Conservation (phyloP, 2,797 vertebrate genomes). For the Myotis planiceps region DNA sequence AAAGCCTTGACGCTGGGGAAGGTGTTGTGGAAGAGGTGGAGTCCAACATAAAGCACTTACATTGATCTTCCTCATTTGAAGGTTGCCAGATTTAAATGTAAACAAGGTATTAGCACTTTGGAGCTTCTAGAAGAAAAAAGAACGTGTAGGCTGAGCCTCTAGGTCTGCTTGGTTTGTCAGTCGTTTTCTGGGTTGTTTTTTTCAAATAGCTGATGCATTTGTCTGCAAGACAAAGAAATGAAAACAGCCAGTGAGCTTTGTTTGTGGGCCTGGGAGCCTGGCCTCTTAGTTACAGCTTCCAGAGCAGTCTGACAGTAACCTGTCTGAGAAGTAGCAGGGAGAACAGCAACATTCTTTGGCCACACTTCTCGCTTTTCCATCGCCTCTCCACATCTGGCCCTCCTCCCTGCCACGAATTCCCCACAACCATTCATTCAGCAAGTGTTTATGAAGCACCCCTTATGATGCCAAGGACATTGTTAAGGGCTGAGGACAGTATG, state of each 20-base stretch:
- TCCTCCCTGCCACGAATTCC: neutral
- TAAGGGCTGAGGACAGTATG: neutral
- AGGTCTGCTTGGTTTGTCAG: neutral
- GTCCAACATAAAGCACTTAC: neutral
- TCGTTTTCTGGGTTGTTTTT: neutral
- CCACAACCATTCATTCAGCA: neutral
- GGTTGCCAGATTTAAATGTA: neutral
- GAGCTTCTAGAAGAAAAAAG: neutral
- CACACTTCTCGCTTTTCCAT: neutral
- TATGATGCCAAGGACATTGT: neutral
- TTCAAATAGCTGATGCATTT: slow-evolving; percentile 30
- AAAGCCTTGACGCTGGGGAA: neutral
- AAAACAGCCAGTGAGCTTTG: slow-evolving; percentile 31
- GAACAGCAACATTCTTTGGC: neutral
- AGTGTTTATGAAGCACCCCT: neutral
- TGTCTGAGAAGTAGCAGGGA: slow-evolving; percentile 1
- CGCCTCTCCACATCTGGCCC: neutral
- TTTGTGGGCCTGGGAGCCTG: neutral
- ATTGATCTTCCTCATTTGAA: neutral
- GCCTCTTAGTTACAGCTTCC: neutral
- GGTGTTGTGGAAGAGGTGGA: too few species aligned
- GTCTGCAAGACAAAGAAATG: slow-evolving; percentile 41
- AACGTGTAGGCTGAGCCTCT: neutral
- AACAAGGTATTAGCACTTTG: neutral
- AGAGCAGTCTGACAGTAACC: slow-evolving; percentile 28